Evolutionary conservation across 2,113 vertebrate genomes (phyloP).

Genomic region (Raja brachyura): DNA sequence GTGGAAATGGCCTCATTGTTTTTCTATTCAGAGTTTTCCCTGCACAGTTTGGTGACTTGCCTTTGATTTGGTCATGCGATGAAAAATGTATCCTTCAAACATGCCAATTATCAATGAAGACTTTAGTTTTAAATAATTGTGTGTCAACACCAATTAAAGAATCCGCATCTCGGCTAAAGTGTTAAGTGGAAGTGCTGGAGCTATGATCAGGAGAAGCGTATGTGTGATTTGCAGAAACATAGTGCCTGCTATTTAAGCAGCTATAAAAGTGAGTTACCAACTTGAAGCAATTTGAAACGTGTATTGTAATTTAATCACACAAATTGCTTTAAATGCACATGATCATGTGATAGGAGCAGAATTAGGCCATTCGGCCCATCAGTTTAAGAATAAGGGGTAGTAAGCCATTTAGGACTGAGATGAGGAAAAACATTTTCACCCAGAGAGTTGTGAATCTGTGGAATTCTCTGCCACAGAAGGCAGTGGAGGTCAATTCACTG

Average conservation of each 20-base stretch:
- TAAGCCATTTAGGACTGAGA: too few species aligned
- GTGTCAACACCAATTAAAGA: conserved; percentile 37
- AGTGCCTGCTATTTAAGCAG: conserved; percentile 29
- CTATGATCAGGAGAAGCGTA: conserved; percentile 32
- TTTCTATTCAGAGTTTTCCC: conserved; percentile 29
- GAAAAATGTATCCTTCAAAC: conserved; percentile 31
- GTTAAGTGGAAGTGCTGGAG: conserved; percentile 26
- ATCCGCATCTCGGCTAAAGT: conserved; percentile 27
- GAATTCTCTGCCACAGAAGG: too few species aligned
- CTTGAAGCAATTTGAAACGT: conserved; percentile 14
- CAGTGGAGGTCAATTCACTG: too few species aligned
- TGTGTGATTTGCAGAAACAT: conserved; percentile 37
- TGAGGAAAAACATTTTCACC: too few species aligned
- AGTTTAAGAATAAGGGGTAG: too few species aligned
- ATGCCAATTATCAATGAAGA: conserved; percentile 29
- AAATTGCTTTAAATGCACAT: conserved; percentile 22
- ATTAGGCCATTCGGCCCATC: too few species aligned
- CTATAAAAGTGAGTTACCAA: conserved; percentile 30
- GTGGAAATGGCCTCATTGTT: conserved; percentile 35
- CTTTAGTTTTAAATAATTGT: conserved; percentile 37
- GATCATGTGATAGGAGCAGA: too few species aligned
- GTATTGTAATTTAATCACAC: conserved; percentile 1
- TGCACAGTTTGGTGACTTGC: conserved; percentile 32
- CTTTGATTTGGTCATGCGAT: conserved; percentile 34
- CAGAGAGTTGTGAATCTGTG: too few species aligned